Evolutionary conservation across 2,797 vertebrate species (phyloP).

Genomic region (Myotis daubentonii): DNA sequence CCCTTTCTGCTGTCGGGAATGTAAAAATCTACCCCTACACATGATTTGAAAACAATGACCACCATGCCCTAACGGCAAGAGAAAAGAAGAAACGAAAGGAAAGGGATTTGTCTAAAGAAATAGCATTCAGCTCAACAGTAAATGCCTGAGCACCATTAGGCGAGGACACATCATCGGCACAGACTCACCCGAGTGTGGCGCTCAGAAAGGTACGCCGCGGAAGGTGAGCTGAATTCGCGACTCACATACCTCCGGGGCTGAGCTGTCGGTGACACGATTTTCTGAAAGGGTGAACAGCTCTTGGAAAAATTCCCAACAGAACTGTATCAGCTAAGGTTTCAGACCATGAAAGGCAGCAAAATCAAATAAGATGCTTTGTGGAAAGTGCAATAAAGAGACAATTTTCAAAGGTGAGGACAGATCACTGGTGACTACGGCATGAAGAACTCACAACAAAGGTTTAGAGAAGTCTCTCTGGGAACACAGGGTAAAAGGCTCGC

Average conservation of each 20-base stretch:
- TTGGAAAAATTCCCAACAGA: not conserved
- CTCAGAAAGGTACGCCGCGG: not conserved
- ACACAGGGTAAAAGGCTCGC: not conserved
- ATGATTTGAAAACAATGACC: not conserved
- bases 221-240: not conserved
- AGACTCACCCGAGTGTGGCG: not conserved
- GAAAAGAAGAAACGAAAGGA: not conserved
- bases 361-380: not conserved
- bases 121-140: not conserved
- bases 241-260: not conserved
- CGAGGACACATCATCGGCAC: not conserved
- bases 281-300: not conserved
- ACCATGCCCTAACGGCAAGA: not conserved
- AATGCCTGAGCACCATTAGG: not conserved
- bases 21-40: not conserved
- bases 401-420: not conserved
- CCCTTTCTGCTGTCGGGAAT: not conserved
- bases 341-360: not conserved
- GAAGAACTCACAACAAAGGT: not conserved
- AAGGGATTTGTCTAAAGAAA: not conserved
- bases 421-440: not conserved
- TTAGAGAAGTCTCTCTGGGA: not conserved
- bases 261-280: not conserved
- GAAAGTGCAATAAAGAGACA: not conserved
- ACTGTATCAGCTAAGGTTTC: not conserved